Evolutionary conservation across 2,888 invertebrate genomes (phyloP), one percentile per base, ranked within the genome.

Genomic region (Lissonota sp.): DNA sequence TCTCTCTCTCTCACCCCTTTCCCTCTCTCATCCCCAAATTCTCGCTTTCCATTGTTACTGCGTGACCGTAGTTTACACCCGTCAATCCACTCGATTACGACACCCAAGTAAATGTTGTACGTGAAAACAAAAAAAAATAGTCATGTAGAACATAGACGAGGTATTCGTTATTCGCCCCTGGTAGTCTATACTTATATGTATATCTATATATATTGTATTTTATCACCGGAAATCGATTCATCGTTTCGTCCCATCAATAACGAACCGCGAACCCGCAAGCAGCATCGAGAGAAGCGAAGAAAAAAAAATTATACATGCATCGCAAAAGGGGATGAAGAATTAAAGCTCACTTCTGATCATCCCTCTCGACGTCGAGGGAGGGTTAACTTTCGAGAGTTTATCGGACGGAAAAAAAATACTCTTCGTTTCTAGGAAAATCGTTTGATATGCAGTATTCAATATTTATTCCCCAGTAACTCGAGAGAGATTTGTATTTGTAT

Each of bases 161-260:
- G 7, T 14, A 44, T 53, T 26, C 57, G 57, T 4, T 39, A 26
- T 26, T 26, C 26, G 26, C 26, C 3, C 26, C 1, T 26, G 3
- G n/a, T 46, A 8, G n/a, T n/a, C 4, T 0, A 46, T n/a, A n/a
- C n/a, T n/a, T n/a, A n/a, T n/a, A n/a, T 10, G 1, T 46, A 40
- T 74, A 37, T 58, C n/a, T 12, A 62, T 73, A 64, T 40, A 73
- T 80, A 55, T 71, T 42, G 53, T 70, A 81, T 81, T 26, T 81
- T 81, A 81, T 81, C 69, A 63, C 77, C 73, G 63, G 71, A 78
- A 74, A 80, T 49, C 46, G 64, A 73, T 73, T 77, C n/a, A n/a
- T n/a, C 73, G 76, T 57, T 69, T 63, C 60, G 14, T 39, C 51
- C 77, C 73, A 73, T 80, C 80, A 64, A 80, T 80, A 77, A 70